A percentile compares a stretch with the other conserved stretches of the same genome.
Evolutionary conservation across 2,888 invertebrate genomes (phyloP).

Genomic region (Venusia cambrica): DNA sequence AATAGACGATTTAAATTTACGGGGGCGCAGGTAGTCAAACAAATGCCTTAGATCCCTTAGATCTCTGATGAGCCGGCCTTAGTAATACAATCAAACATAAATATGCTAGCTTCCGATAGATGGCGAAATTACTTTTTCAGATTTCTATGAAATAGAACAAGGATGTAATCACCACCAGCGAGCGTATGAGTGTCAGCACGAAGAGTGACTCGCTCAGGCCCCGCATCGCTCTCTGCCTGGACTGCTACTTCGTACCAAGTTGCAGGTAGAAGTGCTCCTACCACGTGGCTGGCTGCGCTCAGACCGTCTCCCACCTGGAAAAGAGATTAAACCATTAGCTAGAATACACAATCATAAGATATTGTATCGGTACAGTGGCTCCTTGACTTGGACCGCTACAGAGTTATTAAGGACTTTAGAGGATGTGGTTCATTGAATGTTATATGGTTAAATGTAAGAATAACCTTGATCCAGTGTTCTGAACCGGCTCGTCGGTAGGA

Average conservation of each 20-base stretch:
- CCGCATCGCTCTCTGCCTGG: constrained; percentile 82
- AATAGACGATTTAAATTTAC: no score
- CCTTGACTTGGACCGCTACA: no score
- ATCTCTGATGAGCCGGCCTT: no score
- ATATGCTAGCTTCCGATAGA: no score
- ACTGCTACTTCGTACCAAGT: constrained; percentile 83
- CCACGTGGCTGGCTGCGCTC: constrained; percentile 63
- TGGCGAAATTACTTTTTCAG: no score
- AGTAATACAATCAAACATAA: no score
- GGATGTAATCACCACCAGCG: constrained; percentile 81
- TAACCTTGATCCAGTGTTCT: constrained; percentile 74
- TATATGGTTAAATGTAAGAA: neutral
- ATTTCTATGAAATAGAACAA: no score
- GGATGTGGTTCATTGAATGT: no score
- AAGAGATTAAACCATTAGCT: neutral
- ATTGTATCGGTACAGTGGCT: no score
- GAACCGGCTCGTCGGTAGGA: constrained; percentile 83
- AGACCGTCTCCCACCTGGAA: constrained; percentile 62
- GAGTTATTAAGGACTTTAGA: no score
- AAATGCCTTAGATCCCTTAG: no score
- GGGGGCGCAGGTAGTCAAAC: no score
- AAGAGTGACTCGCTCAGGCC: constrained; percentile 77
- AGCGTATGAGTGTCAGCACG: constrained; percentile 82
- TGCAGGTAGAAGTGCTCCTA: constrained; percentile 79
- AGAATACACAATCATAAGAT: neutral